A percentile compares a stretch with the other conserved stretches of the same genome.
Conservation (phyloP, 2,113 vertebrate genomes). For the Alouatta palliata region DNA sequence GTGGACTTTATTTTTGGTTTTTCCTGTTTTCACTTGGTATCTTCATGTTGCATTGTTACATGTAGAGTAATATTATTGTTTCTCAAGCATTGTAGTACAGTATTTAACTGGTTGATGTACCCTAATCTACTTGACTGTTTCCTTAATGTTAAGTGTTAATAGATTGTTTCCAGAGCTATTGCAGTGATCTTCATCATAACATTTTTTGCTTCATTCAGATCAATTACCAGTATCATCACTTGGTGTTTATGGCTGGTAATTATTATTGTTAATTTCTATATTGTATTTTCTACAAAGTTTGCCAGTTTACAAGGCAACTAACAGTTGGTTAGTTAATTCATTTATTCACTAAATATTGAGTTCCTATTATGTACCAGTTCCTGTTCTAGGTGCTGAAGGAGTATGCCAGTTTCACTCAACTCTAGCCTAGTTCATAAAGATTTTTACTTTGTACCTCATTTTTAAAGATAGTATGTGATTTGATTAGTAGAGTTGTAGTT, state of each 20-base stretch:
- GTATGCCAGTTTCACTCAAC: neutral
- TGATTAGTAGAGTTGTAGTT: constrained; percentile 68
- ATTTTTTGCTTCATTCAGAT: constrained; percentile 1
- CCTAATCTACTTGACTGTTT: neutral
- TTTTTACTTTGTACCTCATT: constrained; percentile 48
- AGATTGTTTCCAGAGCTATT: neutral
- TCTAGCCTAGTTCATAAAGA: neutral
- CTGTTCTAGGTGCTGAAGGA: neutral
- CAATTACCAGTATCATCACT: neutral
- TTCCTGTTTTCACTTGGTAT: neutral
- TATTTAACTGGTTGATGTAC: constrained; percentile 1
- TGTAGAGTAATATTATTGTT: neutral
- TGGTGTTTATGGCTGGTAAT: neutral
- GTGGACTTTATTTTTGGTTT: neutral
- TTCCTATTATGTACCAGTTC: neutral
- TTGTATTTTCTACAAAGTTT: constrained; percentile 23
- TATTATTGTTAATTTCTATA: constrained; percentile 27
- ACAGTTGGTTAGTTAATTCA: neutral
- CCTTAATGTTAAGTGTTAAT: neutral
- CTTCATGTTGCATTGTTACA: neutral
- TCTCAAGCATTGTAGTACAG: neutral
- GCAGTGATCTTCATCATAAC: neutral
- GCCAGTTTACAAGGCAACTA: neutral
- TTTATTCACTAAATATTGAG: neutral
- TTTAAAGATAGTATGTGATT: constrained; percentile 65